phyloP scores from a whole-genome alignment of 1,140 invertebrate species.

The Brachionus rubens region DNA sequence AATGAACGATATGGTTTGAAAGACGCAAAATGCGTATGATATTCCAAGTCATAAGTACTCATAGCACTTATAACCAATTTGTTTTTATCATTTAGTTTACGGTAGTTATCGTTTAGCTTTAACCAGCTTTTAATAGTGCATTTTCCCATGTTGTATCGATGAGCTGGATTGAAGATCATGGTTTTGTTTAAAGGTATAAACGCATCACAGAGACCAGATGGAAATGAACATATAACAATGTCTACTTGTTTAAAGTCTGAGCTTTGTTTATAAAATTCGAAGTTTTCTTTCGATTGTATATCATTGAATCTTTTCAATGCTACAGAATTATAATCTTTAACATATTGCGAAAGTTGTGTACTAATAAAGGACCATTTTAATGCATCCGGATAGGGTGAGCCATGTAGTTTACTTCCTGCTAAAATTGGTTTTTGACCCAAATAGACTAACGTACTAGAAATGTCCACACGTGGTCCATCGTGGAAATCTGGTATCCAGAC shows the following conservation, averaged over 20 bases:
- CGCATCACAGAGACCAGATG: slow-evolving; percentile 46
- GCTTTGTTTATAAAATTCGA: slow-evolving; percentile 47
- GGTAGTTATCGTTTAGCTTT: slow-evolving; percentile 46
- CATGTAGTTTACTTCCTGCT: not conserved
- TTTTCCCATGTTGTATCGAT: slow-evolving; percentile 47
- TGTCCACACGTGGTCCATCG: slow-evolving; percentile 26
- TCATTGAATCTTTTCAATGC: not conserved
- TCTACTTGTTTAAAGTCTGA: slow-evolving; percentile 47
- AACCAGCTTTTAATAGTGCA: slow-evolving; percentile 46
- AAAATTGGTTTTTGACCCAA: slow-evolving; percentile 24
- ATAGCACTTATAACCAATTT: not conserved
- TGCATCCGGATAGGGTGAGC: not conserved
- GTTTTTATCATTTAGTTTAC: not conserved
- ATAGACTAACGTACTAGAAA: not conserved
- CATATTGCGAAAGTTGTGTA: not conserved
- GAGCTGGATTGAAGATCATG: slow-evolving; percentile 42
- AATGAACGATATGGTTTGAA: too few species aligned
- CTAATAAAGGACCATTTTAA: not conserved
- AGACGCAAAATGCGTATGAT: too few species aligned
- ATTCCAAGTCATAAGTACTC: too few species aligned
- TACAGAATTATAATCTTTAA: not conserved
- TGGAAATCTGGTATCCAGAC: slow-evolving; percentile 41
- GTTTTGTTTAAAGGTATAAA: slow-evolving; percentile 48
- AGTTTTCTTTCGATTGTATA: slow-evolving; percentile 43
- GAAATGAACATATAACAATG: slow-evolving; percentile 46